Percentiles rank a stretch among this genome's conserved stretches.
phyloP scores from a whole-genome alignment of 2,888 invertebrate genomes.

The Zhengitettix transpicula region DNA sequence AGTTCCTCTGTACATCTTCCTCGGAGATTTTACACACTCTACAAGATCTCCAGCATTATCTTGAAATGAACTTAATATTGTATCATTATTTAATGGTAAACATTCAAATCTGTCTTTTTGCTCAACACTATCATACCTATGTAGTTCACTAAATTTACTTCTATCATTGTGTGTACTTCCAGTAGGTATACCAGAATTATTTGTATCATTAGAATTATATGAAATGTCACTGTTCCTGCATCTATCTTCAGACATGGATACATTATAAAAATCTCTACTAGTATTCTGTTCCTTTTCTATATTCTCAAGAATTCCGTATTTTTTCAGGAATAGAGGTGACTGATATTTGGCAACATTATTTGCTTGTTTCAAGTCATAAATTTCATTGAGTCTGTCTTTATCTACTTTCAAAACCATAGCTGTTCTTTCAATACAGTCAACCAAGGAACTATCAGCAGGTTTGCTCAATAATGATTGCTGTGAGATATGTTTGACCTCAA shows the following conservation, averaged over 20 bases:
- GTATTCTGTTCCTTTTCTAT: constrained; percentile 19
- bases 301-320: background rate
- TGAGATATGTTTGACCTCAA: background rate
- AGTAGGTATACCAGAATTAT: no score
- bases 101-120: no score
- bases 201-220: no score
- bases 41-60: no score
- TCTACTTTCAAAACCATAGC: background rate
- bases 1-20: no score
- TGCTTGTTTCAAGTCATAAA: background rate
- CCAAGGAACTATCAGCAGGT: background rate
- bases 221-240: background rate
- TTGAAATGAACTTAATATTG: no score
- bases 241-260: constrained; percentile 19
- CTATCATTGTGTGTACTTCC: no score
- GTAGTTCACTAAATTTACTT: no score
- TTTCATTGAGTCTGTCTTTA: background rate
- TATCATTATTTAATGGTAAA: no score
- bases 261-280: constrained; percentile 21
- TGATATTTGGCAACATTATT: background rate
- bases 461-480: no score
- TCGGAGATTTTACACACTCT: no score
- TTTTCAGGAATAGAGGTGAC: background rate
- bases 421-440: background rate
- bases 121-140: no score